phyloP scores from a whole-genome alignment of 2,888 invertebrate species.

The Griposia aprilina region DNA sequence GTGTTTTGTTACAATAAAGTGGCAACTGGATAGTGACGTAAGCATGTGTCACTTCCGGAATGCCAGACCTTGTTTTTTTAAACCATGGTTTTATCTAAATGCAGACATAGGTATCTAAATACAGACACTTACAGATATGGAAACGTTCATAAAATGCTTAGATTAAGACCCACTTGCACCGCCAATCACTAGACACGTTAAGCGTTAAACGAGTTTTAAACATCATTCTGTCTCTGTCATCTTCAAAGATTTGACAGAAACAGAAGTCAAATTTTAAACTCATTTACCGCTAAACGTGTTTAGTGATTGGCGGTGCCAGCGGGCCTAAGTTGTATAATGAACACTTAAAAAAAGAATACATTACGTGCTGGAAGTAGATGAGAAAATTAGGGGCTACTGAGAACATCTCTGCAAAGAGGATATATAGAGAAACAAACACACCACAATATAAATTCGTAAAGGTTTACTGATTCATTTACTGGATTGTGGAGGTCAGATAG shows the following conservation, averaged over 20 bases:
- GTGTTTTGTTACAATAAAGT: too few species aligned
- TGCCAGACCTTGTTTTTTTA: too few species aligned
- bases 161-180: neutral
- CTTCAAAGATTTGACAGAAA: too few species aligned
- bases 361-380: neutral
- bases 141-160: neutral
- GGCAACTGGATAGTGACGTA: too few species aligned
- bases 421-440: neutral
- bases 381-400: neutral
- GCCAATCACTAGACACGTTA: too few species aligned
- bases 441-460: neutral
- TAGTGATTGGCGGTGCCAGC: too few species aligned
- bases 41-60: too few species aligned
- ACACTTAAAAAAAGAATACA: neutral
- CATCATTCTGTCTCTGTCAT: too few species aligned
- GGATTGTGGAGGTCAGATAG: neutral
- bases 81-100: constrained; percentile 11
- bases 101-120: neutral
- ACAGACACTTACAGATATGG: neutral
- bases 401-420: neutral
- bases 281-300: too few species aligned
- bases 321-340: neutral
- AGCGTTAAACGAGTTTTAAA: too few species aligned
- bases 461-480: neutral
- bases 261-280: too few species aligned